Conservation (phyloP, 2,797 vertebrate genomes). For the Kryptolebias ocellatus region DNA sequence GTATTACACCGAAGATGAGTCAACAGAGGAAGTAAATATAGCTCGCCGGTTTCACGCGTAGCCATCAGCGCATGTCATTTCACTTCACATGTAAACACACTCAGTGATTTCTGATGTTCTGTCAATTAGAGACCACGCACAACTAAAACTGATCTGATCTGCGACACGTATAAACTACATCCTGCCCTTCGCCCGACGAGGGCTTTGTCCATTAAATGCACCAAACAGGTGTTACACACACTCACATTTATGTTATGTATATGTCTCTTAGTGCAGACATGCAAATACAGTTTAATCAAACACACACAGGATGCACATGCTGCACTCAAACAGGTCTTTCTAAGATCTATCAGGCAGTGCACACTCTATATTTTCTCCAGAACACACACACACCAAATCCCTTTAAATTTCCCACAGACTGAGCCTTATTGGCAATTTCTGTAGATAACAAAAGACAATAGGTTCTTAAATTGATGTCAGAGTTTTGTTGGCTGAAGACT, state of each 20-base stretch:
- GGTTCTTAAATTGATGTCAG: slow-evolving; percentile 57
- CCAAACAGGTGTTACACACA: slow-evolving; percentile 26
- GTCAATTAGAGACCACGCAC: slow-evolving; percentile 15
- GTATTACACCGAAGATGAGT: slow-evolving; percentile 49
- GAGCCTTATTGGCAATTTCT: slow-evolving; percentile 69
- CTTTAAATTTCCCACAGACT: slow-evolving; percentile 32
- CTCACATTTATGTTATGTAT: slow-evolving; percentile 8
- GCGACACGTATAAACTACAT: slow-evolving; percentile 31
- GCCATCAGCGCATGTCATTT: slow-evolving; percentile 17
- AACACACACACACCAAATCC: slow-evolving; percentile 36
- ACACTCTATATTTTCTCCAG: slow-evolving; percentile 18
- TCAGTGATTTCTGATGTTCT: slow-evolving; percentile 13
- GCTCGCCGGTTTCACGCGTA: slow-evolving; percentile 18
- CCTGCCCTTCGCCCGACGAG: slow-evolving; percentile 43
- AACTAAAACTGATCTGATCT: slow-evolving; percentile 21
- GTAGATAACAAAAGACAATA: slow-evolving; percentile 63
- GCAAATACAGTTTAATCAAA: slow-evolving; percentile 8
- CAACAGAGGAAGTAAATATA: slow-evolving; percentile 59
- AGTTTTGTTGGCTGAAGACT: slow-evolving; percentile 31
- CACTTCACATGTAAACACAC: slow-evolving; percentile 20
- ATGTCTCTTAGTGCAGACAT: slow-evolving; percentile 2
- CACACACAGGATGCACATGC: background rate
- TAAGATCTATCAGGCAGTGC: slow-evolving; percentile 21
- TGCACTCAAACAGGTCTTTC: slow-evolving; percentile 14
- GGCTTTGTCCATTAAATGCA: slow-evolving; percentile 39